Percentiles rank a stretch among this genome's conserved stretches.
Evolutionary conservation across 1,140 invertebrate species (phyloP).

Genomic region (Brachionus plicatilis): DNA sequence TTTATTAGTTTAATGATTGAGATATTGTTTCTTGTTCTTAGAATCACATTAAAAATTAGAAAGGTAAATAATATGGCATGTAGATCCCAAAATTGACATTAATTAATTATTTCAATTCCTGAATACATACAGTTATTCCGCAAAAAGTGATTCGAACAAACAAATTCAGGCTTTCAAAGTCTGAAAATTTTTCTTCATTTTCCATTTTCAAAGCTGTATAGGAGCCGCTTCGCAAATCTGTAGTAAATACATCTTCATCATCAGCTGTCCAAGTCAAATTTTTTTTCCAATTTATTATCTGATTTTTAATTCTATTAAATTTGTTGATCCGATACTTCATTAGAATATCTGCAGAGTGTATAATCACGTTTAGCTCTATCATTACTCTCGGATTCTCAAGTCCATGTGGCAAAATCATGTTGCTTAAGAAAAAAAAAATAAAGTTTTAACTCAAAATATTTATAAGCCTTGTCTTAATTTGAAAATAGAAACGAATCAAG

Average conservation of each 20-base stretch:
- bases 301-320: not conserved
- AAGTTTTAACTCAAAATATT: no score
- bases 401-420: conserved; percentile 5
- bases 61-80: no score
- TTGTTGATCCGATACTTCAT: not conserved
- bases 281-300: not conserved
- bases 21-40: no score
- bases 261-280: not conserved
- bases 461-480: no score
- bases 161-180: not conserved
- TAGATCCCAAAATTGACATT: no score
- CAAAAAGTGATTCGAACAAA: conserved; percentile 26
- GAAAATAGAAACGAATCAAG: no score
- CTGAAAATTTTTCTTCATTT: not conserved
- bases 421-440: not conserved
- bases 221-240: not conserved
- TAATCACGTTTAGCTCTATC: not conserved
- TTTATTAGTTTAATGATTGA: no score
- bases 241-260: not conserved
- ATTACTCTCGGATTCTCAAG: not conserved
- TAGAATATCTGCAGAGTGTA: not conserved
- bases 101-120: not conserved
- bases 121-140: not conserved
- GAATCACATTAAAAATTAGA: no score
- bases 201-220: conserved; percentile 24